These are phyloP conservation scores for Arctocebus calabarensis DNA, from an alignment of 2,797 vertebrate genomes.

Conservation along the genomic window DNA sequence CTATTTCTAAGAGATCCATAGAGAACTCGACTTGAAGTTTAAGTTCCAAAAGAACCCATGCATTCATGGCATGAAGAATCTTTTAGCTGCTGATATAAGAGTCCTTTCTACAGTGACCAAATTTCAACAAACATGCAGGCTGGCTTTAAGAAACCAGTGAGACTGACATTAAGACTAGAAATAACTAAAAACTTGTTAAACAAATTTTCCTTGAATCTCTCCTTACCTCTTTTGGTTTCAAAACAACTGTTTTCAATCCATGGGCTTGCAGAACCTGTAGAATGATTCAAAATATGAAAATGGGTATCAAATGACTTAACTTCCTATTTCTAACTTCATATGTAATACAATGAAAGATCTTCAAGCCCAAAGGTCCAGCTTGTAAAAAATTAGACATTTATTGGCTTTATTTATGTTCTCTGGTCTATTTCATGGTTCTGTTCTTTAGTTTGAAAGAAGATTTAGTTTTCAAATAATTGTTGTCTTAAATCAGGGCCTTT, in stretches of 20 bases:
- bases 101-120: neutral
- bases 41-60: neutral
- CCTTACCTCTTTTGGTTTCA: slow-evolving; percentile 98
- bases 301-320: neutral
- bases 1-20: neutral
- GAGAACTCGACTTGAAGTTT: neutral
- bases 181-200: neutral
- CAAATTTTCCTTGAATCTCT: slow-evolving; percentile 20
- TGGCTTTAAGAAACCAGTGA: neutral
- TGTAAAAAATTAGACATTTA: neutral
- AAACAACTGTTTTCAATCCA: slow-evolving; percentile 94
- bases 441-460: slow-evolving; percentile 18
- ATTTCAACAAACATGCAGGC: neutral
- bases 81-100: neutral
- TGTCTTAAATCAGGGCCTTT: neutral
- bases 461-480: neutral
- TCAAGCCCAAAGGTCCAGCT: neutral
- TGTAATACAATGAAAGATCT: neutral
- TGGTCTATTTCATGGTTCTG: neutral
- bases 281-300: slow-evolving; percentile 55
- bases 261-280: slow-evolving; percentile 96
- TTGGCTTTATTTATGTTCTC: neutral
- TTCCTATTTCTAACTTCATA: neutral
- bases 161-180: neutral
- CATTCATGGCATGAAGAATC: neutral